Evolutionary conservation across 1,140 invertebrate genomes (phyloP).

Genomic region (Drosophila dunni): DNA sequence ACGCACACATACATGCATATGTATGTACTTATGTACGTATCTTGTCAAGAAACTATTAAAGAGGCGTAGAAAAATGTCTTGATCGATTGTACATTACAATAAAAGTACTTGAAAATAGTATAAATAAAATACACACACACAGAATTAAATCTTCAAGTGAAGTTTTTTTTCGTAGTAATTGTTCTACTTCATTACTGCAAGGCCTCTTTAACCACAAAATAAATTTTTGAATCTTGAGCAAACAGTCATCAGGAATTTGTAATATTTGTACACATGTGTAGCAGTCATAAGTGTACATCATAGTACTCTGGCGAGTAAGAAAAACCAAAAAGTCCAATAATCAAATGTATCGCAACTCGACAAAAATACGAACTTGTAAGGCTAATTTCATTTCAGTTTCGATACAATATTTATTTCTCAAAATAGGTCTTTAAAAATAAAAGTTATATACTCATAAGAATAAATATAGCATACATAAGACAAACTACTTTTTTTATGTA

Average conservation of each 20-base stretch:
- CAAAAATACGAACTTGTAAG: conserved; percentile 6
- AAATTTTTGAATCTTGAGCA: conserved; percentile 1
- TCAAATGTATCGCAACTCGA: neutral
- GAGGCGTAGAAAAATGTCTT: conserved; percentile 30
- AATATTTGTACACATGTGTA: too few species aligned
- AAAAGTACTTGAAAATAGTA: conserved; percentile 19
- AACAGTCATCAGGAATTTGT: conserved; percentile 8
- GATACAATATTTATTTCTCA: too few species aligned
- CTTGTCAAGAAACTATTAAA: conserved; percentile 37
- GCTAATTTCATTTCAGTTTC: conserved; percentile 7
- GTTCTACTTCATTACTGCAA: conserved; percentile 10
- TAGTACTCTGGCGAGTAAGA: neutral
- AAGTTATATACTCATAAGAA: neutral
- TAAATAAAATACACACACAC: conserved; percentile 18
- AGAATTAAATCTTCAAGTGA: conserved; percentile 36
- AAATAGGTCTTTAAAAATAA: neutral
- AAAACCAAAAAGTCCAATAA: neutral
- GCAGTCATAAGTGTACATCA: neutral
- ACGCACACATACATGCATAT: neutral
- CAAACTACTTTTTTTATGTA: too few species aligned
- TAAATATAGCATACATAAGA: too few species aligned
- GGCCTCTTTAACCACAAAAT: conserved; percentile 14
- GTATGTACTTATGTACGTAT: neutral
- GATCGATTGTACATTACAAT: conserved; percentile 31
- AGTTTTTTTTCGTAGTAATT: conserved; percentile 24